Evolutionary conservation across 2,888 invertebrate genomes (phyloP).

Genomic region (Operophtera brumata): DNA sequence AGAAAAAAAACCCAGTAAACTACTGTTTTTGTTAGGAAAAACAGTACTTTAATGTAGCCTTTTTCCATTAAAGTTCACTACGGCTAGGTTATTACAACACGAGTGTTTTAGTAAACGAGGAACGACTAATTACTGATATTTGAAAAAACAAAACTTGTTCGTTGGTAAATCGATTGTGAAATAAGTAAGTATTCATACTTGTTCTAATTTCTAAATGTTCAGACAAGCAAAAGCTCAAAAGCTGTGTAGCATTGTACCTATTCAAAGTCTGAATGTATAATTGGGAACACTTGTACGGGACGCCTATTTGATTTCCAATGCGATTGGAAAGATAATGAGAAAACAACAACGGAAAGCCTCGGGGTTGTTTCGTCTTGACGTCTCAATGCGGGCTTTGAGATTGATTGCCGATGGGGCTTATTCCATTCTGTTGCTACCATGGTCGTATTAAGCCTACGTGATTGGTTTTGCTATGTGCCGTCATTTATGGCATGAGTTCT

Average conservation of each 20-base stretch:
- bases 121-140: too few relatives aligned
- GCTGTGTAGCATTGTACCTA: conserved; percentile 28
- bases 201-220: too few relatives aligned
- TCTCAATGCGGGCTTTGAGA: conserved; percentile 22
- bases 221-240: conserved; percentile 26
- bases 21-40: too few relatives aligned
- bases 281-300: conserved; percentile 20
- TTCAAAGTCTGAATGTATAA: conserved; percentile 11
- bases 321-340: conserved; percentile 47
- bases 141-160: too few relatives aligned
- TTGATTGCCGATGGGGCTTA: conserved; percentile 9
- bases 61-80: too few relatives aligned
- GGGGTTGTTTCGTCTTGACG: conserved; percentile 27
- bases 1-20: too few relatives aligned
- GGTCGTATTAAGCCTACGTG: conserved; percentile 2
- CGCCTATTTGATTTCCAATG: conserved; percentile 29
- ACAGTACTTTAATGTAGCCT: too few relatives aligned
- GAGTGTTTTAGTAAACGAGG: too few relatives aligned
- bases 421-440: conserved; percentile 4
- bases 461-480: conserved; percentile 2
- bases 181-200: too few relatives aligned
- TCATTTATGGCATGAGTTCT: neutral
- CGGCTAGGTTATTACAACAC: too few relatives aligned
- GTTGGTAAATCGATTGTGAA: too few relatives aligned
- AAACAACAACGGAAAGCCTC: conserved; percentile 44